phyloP scores from a whole-genome alignment of 92 coral and sea anemone species.

The Parazoanthus atlanticus region DNA sequence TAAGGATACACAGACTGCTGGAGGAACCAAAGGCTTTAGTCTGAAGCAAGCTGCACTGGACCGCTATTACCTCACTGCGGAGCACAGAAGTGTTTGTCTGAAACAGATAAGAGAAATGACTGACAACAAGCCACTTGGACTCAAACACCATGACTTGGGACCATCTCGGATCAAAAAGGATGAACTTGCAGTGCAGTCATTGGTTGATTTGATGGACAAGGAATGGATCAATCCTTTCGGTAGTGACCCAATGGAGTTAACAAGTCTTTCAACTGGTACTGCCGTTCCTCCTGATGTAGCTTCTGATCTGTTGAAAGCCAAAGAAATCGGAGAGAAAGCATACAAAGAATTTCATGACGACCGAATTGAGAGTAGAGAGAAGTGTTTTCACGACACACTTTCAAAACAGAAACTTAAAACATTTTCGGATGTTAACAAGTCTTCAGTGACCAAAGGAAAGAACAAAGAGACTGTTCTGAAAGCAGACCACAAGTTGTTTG shows the following conservation, averaged over 20 bases:
- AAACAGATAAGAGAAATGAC: conserved; percentile 47
- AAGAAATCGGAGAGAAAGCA: conserved; percentile 47
- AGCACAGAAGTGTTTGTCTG: conserved; percentile 55
- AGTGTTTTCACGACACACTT: conserved; percentile 61
- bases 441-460: conserved; percentile 49
- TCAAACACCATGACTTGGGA: conserved; percentile 48
- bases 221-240: conserved; percentile 61
- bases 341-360: conserved; percentile 42
- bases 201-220: conserved; percentile 53
- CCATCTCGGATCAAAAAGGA: conserved; percentile 55
- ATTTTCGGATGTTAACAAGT: too few species aligned
- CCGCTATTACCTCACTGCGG: conserved; percentile 44
- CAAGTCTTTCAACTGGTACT: conserved; percentile 59
- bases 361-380: conserved; percentile 47
- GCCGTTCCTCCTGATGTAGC: conserved; percentile 52
- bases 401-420: conserved; percentile 33
- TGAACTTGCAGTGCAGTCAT: conserved; percentile 41
- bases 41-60: conserved; percentile 41
- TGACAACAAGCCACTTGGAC: conserved; percentile 46
- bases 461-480: conserved; percentile 55
- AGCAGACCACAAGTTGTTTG: conserved; percentile 70
- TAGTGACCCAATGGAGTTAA: conserved; percentile 35
- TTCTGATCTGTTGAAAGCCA: conserved; percentile 44
- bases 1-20: conserved; percentile 51
- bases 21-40: conserved; percentile 55